These are phyloP conservation scores for Ascidia mentula DNA, from an alignment of 23 tunicate species.

Conservation along the genomic window DNA sequence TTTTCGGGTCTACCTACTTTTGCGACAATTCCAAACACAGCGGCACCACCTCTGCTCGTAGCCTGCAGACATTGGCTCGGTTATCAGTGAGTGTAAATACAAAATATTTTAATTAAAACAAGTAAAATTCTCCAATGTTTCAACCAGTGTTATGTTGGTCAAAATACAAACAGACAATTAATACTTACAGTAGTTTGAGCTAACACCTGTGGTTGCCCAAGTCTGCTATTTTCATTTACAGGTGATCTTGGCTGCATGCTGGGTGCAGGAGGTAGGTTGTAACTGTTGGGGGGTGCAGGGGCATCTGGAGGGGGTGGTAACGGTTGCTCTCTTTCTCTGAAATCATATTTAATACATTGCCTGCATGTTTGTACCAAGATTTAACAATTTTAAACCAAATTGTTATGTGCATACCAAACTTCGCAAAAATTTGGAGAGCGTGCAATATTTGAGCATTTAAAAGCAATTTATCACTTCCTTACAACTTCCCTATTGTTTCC, in stretches of 20 bases:
- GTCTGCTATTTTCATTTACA: not conserved
- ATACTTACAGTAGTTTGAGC: constrained; percentile 37
- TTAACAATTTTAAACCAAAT: too few relatives aligned
- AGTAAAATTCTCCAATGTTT: not conserved
- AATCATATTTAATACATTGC: not conserved
- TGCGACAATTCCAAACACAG: constrained; percentile 80
- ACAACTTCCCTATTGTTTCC: constrained; percentile 3
- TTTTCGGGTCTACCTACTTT: constrained; percentile 46
- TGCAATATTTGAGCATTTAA: too few relatives aligned
- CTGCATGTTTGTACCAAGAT: too few relatives aligned
- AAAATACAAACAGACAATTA: too few relatives aligned
- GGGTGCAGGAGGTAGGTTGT: not conserved
- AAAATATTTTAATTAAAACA: not conserved
- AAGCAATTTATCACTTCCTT: not conserved
- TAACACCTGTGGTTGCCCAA: constrained; percentile 41
- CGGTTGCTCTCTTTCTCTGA: not conserved
- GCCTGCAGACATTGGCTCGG: not conserved
- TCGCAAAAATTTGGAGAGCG: too few relatives aligned
- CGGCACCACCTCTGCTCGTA: constrained; percentile 37
- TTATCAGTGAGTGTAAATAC: not conserved
- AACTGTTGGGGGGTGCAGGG: not conserved
- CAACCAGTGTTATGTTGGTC: too few relatives aligned
- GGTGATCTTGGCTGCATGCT: not conserved
- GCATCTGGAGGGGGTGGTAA: not conserved
- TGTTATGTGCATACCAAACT: too few relatives aligned